Conservation (phyloP, 2,797 vertebrate species). For the Hybognathus amarus region DNA sequence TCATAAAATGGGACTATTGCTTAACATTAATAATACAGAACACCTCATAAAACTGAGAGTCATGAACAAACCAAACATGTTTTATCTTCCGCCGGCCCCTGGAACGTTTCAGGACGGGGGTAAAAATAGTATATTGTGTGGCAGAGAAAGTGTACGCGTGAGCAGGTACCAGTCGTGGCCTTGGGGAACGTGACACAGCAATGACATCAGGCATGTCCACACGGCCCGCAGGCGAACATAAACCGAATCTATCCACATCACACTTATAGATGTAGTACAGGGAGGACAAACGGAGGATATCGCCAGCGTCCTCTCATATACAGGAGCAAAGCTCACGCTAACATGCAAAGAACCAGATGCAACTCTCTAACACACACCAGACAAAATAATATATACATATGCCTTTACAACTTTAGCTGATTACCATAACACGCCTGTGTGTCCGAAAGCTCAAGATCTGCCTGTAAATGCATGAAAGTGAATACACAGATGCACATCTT, state of each 20-base stretch:
- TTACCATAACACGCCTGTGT: background rate
- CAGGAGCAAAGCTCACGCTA: background rate
- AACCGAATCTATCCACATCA: slow-evolving; percentile 22
- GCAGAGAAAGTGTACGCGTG: background rate
- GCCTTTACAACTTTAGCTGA: background rate
- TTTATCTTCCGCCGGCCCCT: slow-evolving; percentile 2
- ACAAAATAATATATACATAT: background rate
- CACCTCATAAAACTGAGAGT: slow-evolving; percentile 13
- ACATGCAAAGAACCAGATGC: background rate
- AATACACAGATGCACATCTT: background rate
- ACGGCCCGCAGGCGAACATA: background rate
- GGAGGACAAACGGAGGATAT: background rate
- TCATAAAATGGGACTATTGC: slow-evolving; percentile 1
- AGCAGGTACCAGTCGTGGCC: slow-evolving; percentile 31
- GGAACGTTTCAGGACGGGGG: background rate
- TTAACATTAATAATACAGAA: slow-evolving; percentile 37
- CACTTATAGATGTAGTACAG: background rate
- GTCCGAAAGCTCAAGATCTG: background rate
- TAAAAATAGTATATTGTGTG: slow-evolving; percentile 17
- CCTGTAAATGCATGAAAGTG: background rate
- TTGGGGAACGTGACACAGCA: slow-evolving; percentile 20
- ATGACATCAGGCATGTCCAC: slow-evolving; percentile 23
- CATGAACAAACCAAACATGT: slow-evolving; percentile 14
- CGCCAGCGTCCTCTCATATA: background rate
- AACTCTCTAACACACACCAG: background rate